Evolutionary conservation across 2,113 vertebrate genomes (phyloP), one percentile per base, ranked within the genome.

Genomic region (Phoxinus phoxinus): DNA sequence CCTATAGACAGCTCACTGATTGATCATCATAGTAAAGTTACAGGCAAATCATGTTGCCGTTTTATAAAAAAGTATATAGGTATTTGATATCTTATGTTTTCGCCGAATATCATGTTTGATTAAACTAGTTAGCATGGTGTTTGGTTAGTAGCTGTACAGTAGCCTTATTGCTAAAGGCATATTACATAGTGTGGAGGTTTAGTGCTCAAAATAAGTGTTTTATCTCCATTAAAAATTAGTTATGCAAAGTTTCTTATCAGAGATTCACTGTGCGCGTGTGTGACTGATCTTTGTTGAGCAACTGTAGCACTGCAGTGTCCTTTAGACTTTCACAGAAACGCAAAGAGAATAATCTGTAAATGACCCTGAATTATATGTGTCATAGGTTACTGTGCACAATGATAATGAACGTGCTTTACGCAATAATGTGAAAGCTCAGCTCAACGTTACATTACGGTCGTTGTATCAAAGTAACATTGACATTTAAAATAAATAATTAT

Each of bases 301-400:
- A 79, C 75, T 37, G 19, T 35, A 35, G 17, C 30, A 21, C 7
- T 15, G 10, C 15, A 41, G 35, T 61, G 77, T 41, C 56, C 76
- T 41, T 59, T 35, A 77, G 51, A 58, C 53, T 19, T 35, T 41
- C n/a, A 27, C 35, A 51, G 41, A 69, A 67, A 51, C 17, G 27
- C 44, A 67, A 15, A 67, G 19, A 10, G 23, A 7, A 5, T 63
- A 32, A 32, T 67, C 80, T 32, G 80, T 8, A 32, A 51, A 81
- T 51, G 61, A 51, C 27, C 25, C 27, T 69, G 19, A 67, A 51
- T 35, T 35, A 51, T 30, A 27, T 27, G 61, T 81, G 59, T 51
- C 61, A 81, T 0, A 12, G 61, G 61, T 81, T 69, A 81, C 41
- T 81, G 79, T 80, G 35, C 35, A n/a, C 13, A 37, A 44, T 5